Conservation (phyloP, 2,888 invertebrate species). For the Halocaridina rubra region DNA sequence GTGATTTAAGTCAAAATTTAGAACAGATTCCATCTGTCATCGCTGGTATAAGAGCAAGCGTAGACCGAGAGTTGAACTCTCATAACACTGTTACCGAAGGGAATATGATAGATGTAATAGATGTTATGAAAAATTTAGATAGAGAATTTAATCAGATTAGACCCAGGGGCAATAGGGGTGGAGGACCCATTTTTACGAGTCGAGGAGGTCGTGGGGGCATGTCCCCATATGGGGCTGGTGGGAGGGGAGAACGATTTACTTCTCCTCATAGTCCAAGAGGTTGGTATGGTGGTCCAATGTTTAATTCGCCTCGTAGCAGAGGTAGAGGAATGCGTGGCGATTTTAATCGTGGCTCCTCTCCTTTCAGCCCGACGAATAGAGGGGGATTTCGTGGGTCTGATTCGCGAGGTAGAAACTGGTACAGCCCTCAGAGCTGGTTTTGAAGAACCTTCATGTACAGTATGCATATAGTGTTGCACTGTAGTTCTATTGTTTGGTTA, state of each 20-base stretch:
- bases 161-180: background rate
- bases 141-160: conserved; percentile 43
- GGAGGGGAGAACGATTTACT: conserved; percentile 16
- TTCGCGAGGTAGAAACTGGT: conserved; percentile 26
- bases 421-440: conserved; percentile 1
- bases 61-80: background rate
- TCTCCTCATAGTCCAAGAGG: conserved; percentile 15
- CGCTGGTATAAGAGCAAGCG: conserved; percentile 14
- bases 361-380: conserved; percentile 13
- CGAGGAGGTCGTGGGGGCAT: background rate
- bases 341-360: background rate
- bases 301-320: conserved; percentile 25
- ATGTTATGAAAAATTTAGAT: conserved; percentile 45
- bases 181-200: conserved; percentile 7
- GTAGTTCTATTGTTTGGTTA: no score
- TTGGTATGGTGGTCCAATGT: conserved; percentile 18
- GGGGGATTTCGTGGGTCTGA: conserved; percentile 18
- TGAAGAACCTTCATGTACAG: conserved; percentile 15
- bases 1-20: background rate
- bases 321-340: conserved; percentile 7
- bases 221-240: background rate
- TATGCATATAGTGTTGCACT: background rate
- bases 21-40: conserved; percentile 30
- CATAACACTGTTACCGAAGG: background rate
- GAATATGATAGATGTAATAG: conserved; percentile 45